Conservation (phyloP, 2,888 invertebrate genomes). For the Deilephila porcellus region DNA sequence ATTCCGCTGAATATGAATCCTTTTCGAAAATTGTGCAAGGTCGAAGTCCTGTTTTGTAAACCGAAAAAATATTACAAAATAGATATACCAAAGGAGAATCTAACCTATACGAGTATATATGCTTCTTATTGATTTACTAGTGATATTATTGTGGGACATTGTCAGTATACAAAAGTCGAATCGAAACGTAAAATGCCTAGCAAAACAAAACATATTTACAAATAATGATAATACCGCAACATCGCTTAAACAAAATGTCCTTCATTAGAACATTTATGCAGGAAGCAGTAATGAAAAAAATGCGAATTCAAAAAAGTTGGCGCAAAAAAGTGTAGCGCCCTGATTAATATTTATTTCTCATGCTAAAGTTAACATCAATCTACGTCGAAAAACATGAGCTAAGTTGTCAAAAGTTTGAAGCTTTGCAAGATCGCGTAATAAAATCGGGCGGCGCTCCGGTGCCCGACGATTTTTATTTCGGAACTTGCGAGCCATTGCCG, state of each 20-base stretch:
- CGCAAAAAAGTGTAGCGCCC: slow-evolving; percentile 30
- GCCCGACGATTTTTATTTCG: slow-evolving; percentile 53
- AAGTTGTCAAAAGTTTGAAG: slow-evolving; percentile 61
- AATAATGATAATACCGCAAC: background rate
- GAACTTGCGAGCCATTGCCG: slow-evolving; percentile 51
- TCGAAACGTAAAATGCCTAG: background rate
- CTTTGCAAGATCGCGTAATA: slow-evolving; percentile 63
- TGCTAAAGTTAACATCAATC: slow-evolving; percentile 62
- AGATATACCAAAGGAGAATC: no score
- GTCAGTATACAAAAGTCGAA: background rate
- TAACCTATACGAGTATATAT: no score
- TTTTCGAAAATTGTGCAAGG: no score
- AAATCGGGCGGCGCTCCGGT: slow-evolving; percentile 51
- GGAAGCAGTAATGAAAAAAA: slow-evolving; percentile 28
- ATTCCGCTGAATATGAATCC: no score
- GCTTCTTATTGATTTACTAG: no score
- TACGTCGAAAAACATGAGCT: slow-evolving; percentile 61
- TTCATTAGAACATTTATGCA: slow-evolving; percentile 12
- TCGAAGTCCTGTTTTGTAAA: no score
- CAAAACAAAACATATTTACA: background rate
- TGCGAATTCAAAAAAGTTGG: slow-evolving; percentile 27
- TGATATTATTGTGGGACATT: no score
- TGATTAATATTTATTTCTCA: slow-evolving; percentile 55
- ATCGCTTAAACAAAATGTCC: background rate
- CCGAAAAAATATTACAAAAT: no score